Evolutionary conservation across 2,797 vertebrate genomes (phyloP).

Genomic region (Myotis findleyi): DNA sequence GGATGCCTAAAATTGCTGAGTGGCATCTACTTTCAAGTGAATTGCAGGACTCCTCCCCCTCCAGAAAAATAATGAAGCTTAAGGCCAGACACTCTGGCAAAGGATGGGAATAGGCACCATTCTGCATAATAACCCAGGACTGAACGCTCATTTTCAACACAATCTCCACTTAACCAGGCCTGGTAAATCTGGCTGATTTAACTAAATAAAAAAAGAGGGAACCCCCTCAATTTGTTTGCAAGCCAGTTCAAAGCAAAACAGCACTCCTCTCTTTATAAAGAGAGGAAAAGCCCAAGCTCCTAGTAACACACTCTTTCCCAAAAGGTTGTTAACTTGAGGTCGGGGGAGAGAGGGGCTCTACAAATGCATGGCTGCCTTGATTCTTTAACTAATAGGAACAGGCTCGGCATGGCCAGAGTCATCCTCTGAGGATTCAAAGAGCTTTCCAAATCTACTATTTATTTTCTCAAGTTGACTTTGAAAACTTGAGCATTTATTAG

Average conservation of each 20-base stretch:
- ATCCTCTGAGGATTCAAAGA: conserved; percentile 42
- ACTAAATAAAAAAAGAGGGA: not conserved
- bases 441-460: conserved; percentile 38
- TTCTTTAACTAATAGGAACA: not conserved
- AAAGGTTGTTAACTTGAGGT: not conserved
- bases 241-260: conserved; percentile 57
- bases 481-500: not conserved
- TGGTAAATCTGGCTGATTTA: conserved; percentile 55
- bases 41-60: not conserved
- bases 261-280: not conserved
- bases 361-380: conserved; percentile 32
- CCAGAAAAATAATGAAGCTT: conserved; percentile 3
- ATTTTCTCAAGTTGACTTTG: not conserved
- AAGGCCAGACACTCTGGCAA: not conserved
- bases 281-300: not conserved
- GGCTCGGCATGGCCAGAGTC: conserved; percentile 40
- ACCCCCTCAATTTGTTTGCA: not conserved
- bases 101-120: not conserved
- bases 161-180: conserved; percentile 4
- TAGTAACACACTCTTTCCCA: not conserved
- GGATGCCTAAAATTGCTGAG: not conserved
- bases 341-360: not conserved
- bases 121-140: not conserved
- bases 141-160: conserved; percentile 44
- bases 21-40: conserved; percentile 14